Conservation (phyloP, 1,140 invertebrate genomes). For the Matsumurasca onukii region DNA sequence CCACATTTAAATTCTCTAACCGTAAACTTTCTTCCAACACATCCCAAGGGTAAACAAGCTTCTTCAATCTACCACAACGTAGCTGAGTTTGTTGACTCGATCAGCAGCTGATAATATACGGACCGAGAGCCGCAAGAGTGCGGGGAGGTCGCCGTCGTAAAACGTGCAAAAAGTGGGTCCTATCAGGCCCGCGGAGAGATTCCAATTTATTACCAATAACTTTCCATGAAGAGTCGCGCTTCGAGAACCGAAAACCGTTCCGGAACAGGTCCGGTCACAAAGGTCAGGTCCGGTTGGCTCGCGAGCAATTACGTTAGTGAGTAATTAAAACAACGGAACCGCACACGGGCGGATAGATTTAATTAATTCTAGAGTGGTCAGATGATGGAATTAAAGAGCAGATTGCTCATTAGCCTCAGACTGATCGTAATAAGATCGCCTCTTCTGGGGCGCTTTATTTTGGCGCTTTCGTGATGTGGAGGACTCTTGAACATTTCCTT, state of each 20-base stretch:
- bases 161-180: constrained; percentile 4
- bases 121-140: no score
- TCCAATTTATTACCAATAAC: constrained; percentile 24
- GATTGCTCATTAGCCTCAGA: neutral
- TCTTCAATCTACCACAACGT: no score
- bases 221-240: neutral
- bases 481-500: no score
- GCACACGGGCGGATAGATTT: neutral
- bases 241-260: neutral
- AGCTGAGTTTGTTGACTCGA: no score
- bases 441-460: neutral
- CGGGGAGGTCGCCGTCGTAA: neutral
- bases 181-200: neutral
- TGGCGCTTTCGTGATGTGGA: neutral
- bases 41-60: no score
- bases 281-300: constrained; percentile 20
- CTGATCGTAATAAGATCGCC: constrained; percentile 12
- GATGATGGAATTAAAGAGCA: neutral
- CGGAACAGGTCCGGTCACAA: constrained; percentile 15
- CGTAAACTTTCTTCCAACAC: no score
- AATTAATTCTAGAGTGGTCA: constrained; percentile 16
- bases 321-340: constrained; percentile 26
- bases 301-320: neutral
- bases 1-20: no score
- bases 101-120: no score